phyloP scores from a whole-genome alignment of 2,113 vertebrate genomes.

The Hemibagrus wyckioides region DNA sequence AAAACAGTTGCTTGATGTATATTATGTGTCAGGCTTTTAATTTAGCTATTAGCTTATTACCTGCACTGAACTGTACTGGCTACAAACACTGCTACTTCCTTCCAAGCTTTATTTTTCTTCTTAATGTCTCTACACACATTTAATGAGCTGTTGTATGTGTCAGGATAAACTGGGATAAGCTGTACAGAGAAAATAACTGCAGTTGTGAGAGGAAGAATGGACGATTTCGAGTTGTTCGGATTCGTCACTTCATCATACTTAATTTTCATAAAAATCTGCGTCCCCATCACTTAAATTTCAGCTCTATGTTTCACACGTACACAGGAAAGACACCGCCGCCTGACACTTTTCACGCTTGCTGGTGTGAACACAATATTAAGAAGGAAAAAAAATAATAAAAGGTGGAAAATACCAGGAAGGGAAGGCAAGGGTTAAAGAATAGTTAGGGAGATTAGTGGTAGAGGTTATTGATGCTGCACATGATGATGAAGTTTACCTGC shows the following conservation, averaged over 20 bases:
- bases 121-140: neutral
- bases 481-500: constrained; percentile 78
- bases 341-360: neutral
- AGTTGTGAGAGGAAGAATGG: neutral
- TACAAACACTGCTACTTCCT: neutral
- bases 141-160: neutral
- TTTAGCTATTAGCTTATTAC: neutral
- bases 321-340: neutral
- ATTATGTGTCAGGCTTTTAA: neutral
- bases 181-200: neutral
- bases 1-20: neutral
- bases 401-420: neutral
- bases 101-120: neutral
- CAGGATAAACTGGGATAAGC: neutral
- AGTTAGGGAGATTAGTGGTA: neutral
- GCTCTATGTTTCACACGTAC: neutral
- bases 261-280: neutral
- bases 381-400: neutral
- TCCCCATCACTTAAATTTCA: neutral
- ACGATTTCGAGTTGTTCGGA: neutral
- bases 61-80: neutral
- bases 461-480: neutral
- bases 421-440: neutral
- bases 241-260: neutral
- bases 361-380: neutral